Percentiles rank a stretch among this genome's conserved stretches.
Conservation (phyloP, 2,113 vertebrate genomes). For the Melierax canorus region DNA sequence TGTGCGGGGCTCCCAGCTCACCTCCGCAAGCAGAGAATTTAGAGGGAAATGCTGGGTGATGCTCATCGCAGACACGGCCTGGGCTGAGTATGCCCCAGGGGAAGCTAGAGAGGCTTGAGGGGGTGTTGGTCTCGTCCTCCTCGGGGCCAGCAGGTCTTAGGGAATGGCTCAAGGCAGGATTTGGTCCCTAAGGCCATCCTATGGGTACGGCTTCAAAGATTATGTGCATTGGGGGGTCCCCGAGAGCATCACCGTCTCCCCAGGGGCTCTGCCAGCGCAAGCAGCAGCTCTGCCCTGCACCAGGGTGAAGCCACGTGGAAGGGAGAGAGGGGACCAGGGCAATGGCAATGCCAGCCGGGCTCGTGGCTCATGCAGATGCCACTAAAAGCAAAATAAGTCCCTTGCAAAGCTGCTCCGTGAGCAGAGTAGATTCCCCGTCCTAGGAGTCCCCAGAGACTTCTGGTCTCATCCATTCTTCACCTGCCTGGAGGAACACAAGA, state of each 20-base stretch:
- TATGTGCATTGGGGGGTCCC: neutral
- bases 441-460: neutral
- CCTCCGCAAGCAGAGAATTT: neutral
- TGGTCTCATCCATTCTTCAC: neutral
- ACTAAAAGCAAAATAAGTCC: neutral
- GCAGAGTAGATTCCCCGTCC: neutral
- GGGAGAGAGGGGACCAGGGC: neutral
- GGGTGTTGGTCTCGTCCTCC: accelerated
- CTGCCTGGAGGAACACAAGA: neutral
- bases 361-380: neutral
- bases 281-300: neutral
- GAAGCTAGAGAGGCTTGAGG: neutral
- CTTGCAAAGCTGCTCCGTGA: neutral
- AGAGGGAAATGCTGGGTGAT: accelerated
- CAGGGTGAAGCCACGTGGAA: neutral
- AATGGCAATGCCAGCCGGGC: neutral
- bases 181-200: neutral
- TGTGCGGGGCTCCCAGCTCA: neutral
- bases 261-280: accelerated
- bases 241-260: neutral
- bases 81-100: neutral
- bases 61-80: neutral
- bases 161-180: neutral
- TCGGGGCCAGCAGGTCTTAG: neutral
- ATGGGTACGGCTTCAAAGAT: accelerated